Percentiles rank a stretch among this genome's conserved stretches.
Evolutionary conservation across 2,113 vertebrate species (phyloP).

Genomic region (Donacobius atricapilla): DNA sequence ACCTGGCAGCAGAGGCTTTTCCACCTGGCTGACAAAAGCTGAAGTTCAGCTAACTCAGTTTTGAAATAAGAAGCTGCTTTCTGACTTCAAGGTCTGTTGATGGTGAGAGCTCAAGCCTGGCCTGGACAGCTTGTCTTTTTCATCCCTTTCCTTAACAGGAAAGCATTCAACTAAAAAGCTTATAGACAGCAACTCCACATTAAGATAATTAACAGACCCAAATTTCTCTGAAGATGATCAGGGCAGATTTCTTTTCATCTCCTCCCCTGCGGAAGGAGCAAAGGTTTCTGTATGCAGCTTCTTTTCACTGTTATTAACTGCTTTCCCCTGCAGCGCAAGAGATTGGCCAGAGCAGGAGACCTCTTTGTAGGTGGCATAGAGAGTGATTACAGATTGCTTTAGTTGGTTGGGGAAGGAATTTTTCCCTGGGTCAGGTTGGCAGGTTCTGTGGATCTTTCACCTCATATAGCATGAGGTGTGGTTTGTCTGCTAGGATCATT

Average conservation of each 20-base stretch:
- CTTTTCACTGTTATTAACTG: background rate
- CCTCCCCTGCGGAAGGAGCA: background rate
- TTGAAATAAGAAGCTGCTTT: background rate
- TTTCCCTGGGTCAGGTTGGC: constrained; percentile 23
- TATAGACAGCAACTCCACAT: background rate
- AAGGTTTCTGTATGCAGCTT: background rate
- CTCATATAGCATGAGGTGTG: constrained; percentile 9
- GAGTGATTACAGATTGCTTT: background rate
- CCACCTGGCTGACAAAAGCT: background rate
- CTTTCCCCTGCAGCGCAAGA: background rate
- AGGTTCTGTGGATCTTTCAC: constrained; percentile 40
- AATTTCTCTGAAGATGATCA: background rate
- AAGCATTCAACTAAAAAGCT: background rate
- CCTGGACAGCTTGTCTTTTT: background rate
- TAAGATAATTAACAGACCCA: background rate
- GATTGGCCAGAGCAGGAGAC: background rate
- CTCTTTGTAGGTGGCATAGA: background rate
- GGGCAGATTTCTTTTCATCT: background rate
- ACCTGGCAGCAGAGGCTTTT: background rate
- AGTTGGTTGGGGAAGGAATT: background rate
- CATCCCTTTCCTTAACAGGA: background rate
- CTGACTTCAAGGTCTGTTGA: background rate
- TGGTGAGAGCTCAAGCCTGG: background rate
- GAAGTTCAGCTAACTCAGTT: background rate
- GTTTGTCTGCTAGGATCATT: background rate